These are phyloP conservation scores for Falco rusticolus DNA, from an alignment of 2,797 vertebrate genomes.

Conservation along the genomic window DNA sequence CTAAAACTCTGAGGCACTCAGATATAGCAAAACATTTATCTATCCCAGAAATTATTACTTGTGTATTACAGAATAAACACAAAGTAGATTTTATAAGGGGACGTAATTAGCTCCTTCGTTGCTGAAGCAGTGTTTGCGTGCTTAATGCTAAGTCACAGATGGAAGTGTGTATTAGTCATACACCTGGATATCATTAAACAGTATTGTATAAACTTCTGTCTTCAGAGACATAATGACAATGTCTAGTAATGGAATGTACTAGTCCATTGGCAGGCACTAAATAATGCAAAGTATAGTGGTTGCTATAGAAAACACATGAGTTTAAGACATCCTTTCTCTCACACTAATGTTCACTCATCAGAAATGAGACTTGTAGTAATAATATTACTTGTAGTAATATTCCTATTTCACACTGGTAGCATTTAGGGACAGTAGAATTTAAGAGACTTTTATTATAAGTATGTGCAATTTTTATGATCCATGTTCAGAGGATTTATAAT, in stretches of 20 bases:
- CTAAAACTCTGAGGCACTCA: neutral
- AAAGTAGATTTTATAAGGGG: neutral
- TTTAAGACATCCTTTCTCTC: neutral
- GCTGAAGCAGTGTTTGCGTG: neutral
- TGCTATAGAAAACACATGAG: neutral
- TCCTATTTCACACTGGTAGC: neutral
- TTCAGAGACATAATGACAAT: neutral
- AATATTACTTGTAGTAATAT: neutral
- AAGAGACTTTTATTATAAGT: neutral
- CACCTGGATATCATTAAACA: neutral
- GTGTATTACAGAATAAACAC: conserved; percentile 13
- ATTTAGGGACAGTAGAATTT: neutral
- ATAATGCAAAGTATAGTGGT: neutral
- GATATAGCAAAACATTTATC: conserved; percentile 4
- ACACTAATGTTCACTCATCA: neutral
- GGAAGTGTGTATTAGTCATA: neutral
- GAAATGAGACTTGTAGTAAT: neutral
- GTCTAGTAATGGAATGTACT: neutral
- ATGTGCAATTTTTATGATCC: neutral
- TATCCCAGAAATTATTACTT: conserved; percentile 15
- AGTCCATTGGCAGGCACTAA: neutral
- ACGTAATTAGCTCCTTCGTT: neutral
- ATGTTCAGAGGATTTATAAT: neutral
- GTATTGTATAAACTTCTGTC: neutral
- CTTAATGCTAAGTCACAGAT: neutral